phyloP scores from a whole-genome alignment of 2,888 invertebrate species.

The Coenonympha arcania region DNA sequence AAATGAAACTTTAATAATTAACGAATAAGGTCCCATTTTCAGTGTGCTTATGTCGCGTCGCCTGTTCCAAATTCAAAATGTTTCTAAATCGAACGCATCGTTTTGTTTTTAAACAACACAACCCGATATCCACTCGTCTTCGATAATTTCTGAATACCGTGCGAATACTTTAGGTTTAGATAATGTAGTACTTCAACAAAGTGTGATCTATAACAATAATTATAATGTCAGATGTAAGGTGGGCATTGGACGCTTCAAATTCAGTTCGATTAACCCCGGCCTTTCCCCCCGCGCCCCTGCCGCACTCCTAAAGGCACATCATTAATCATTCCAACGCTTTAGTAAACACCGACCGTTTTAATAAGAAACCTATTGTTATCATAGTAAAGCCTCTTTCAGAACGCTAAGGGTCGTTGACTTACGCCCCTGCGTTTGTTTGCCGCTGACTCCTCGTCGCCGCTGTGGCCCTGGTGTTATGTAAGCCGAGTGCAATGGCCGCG shows the following conservation, averaged over 20 bases:
- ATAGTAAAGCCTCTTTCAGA: conserved; percentile 45
- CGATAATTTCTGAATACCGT: no score
- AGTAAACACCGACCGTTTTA: conserved; percentile 34
- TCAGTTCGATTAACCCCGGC: conserved; percentile 64
- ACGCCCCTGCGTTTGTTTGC: conserved; percentile 30
- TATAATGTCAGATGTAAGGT: conserved; percentile 50
- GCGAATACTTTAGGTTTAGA: neutral
- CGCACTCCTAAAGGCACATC: conserved; percentile 52
- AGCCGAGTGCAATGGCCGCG: conserved; percentile 70
- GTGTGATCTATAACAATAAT: conserved; percentile 36
- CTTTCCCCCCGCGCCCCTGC: conserved; percentile 35
- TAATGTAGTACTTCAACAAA: conserved; percentile 2
- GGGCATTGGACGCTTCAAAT: conserved; percentile 62
- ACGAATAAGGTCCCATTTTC: conserved; percentile 33
- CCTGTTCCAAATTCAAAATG: conserved; percentile 46
- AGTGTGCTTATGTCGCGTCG: conserved; percentile 26
- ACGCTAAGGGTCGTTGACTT: conserved; percentile 34
- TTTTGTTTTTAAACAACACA: conserved; percentile 24
- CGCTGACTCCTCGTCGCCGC: conserved; percentile 56
- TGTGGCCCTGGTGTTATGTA: conserved; percentile 69
- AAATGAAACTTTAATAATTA: conserved; percentile 35
- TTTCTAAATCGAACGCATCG: conserved; percentile 32
- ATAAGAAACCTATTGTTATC: conserved; percentile 43
- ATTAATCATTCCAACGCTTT: conserved; percentile 62
- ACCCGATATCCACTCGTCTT: conserved; percentile 1